Evolutionary conservation across 1,140 invertebrate species (phyloP).

Genomic region (Atta colombica): DNA sequence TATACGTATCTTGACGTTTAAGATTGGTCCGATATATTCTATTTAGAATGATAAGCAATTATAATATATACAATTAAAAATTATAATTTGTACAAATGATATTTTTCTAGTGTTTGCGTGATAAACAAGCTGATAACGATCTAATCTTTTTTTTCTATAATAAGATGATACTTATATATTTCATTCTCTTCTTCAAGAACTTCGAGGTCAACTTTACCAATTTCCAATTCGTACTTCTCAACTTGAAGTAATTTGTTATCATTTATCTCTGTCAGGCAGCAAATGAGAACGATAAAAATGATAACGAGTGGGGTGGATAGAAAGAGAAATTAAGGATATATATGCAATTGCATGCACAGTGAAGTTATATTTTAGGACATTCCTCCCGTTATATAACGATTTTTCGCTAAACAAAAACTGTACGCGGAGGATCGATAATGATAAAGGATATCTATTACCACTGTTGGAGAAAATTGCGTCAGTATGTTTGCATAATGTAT

Average conservation of each 20-base stretch:
- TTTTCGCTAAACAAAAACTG: conserved; percentile 25
- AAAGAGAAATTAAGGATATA: conserved; percentile 1
- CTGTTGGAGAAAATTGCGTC: conserved; percentile 38
- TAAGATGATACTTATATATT: background rate
- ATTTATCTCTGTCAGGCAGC: conserved; percentile 22
- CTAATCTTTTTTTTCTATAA: background rate
- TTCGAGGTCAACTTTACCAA: background rate
- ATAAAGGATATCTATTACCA: conserved; percentile 33
- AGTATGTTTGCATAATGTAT: conserved; percentile 24
- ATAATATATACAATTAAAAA: background rate
- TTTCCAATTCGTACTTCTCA: background rate
- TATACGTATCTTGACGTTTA: background rate
- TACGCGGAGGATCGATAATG: conserved; percentile 34
- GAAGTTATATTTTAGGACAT: conserved; percentile 13
- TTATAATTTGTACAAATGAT: background rate
- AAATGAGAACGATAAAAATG: conserved; percentile 38
- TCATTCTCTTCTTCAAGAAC: background rate
- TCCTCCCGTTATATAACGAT: conserved; percentile 38
- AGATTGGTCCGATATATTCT: background rate
- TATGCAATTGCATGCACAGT: background rate
- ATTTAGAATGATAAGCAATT: background rate
- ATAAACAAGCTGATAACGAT: background rate
- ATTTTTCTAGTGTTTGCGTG: background rate
- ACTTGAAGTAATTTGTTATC: conserved; percentile 28
- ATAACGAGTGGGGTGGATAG: conserved; percentile 8